A percentile compares a stretch with the other conserved stretches of the same genome.
phyloP scores from a whole-genome alignment of 2,797 vertebrate species.

The Pteronotus mesoamericanus region DNA sequence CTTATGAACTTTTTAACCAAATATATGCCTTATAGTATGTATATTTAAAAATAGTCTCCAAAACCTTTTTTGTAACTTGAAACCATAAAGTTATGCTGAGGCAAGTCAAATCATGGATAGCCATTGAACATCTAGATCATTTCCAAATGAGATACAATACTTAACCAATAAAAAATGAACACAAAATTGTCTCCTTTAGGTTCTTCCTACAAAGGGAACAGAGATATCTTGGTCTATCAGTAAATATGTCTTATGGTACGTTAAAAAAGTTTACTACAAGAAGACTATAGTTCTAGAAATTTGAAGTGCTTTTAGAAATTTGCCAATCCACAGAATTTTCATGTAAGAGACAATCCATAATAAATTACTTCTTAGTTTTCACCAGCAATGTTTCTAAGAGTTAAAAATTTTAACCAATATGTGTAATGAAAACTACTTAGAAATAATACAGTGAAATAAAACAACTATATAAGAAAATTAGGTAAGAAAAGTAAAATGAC shows the following conservation, averaged over 20 bases:
- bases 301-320: neutral
- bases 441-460: neutral
- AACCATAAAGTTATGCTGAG: neutral
- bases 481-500: neutral
- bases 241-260: neutral
- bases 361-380: neutral
- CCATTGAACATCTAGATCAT: neutral
- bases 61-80: neutral
- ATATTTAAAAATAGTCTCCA: neutral
- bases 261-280: neutral
- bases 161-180: neutral
- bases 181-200: neutral
- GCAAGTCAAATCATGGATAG: neutral
- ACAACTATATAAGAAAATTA: neutral
- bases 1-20: neutral
- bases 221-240: neutral
- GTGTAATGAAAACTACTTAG: neutral
- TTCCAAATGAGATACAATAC: neutral
- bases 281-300: neutral
- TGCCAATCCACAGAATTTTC: neutral
- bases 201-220: neutral
- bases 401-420: neutral
- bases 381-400: neutral
- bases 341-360: neutral
- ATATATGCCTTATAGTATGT: neutral